Percentiles rank a stretch among this genome's conserved stretches.
These are phyloP conservation scores for Gadus chalcogrammus DNA, from an alignment of 2,113 vertebrate species.

Conservation along the genomic window DNA sequence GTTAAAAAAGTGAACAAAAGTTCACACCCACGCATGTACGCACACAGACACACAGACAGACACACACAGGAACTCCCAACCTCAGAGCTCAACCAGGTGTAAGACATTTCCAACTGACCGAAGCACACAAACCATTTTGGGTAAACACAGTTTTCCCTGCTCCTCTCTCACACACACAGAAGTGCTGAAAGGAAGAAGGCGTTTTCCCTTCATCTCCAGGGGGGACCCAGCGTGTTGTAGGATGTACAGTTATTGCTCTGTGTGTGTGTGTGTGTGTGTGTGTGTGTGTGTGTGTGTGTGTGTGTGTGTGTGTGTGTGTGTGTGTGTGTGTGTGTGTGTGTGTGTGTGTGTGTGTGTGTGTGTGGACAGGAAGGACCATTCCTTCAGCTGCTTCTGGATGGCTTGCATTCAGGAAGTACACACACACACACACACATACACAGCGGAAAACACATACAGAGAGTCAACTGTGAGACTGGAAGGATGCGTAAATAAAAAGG, in stretches of 20 bases:
- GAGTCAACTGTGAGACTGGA: too few species aligned
- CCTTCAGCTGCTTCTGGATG: conserved; percentile 24
- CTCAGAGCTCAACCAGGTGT: neutral
- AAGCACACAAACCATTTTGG: neutral
- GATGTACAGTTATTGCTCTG: conserved; percentile 61
- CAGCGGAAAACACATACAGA: conserved; percentile 43
- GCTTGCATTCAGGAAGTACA: conserved; percentile 1
- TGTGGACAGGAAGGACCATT: conserved; percentile 38
- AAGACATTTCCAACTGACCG: neutral
- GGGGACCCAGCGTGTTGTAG: conserved; percentile 57
- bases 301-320: conserved; percentile 13
- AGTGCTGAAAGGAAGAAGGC: conserved; percentile 57
- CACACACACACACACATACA: conserved; percentile 20
- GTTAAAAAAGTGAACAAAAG: neutral
- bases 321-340: conserved; percentile 37
- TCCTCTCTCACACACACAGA: conserved; percentile 2
- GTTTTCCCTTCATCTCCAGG: conserved; percentile 55
- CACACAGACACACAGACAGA: neutral
- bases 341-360: conserved; percentile 32
- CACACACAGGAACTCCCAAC: neutral
- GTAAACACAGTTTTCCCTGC: neutral
- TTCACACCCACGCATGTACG: neutral
- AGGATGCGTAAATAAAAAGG: neutral
- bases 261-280: conserved; percentile 25
- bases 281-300: conserved; percentile 13